Base-by-base conservation (phyloP, 1,140 invertebrate genomes). In the Eriosoma lanigerum region DNA sequence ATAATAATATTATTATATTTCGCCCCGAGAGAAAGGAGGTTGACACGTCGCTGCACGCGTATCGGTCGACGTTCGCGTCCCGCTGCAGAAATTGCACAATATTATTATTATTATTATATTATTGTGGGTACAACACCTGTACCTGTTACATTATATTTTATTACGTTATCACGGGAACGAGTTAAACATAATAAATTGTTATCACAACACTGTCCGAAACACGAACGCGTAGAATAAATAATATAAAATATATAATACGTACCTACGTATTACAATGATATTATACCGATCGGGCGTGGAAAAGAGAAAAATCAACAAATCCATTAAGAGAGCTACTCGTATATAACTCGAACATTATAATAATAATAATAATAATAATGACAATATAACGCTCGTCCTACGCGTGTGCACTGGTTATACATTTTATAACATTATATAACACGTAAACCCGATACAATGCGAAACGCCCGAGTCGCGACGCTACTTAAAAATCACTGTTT, bases 1-100 rank as follows among this genome's bases (percentile, higher is more conserved):
- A 17, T 19, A 17, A 32, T 62, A 62, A 15, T 62, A 19, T 38
- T 64, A 58, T 58, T 58, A 5, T 73, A 24, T 48, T 54, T 73
- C 10, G 21, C 50, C 48, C 50, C 26, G 70, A 52, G 70, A 73
- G 70, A 73, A 73, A 73, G 70, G 70, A 50, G 68, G 44, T 72
- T 48, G 68, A 50, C 46, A 8, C 3, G 3, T 50, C 66, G 54
- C 54, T 54, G 60, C 24, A 6, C n/a, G 52, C 50, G 46, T 52
- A 24, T 64, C n/a, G 32, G 60, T 19, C 60, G 60, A 3, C 17
- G 15, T 17, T 64, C n/a, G 62, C 62, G 32, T 21, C 19, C 32
- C 8, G 32, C 32, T 38, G 32, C 10, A 64, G 19, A 64, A 38
- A 19, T 64, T 64, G 32, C 62, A 64, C 62, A 64, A 64, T 60